A percentile compares a stretch with the other conserved stretches of the same genome.
Conservation (phyloP, 2,797 vertebrate species). For the Hipposideros larvatus region DNA sequence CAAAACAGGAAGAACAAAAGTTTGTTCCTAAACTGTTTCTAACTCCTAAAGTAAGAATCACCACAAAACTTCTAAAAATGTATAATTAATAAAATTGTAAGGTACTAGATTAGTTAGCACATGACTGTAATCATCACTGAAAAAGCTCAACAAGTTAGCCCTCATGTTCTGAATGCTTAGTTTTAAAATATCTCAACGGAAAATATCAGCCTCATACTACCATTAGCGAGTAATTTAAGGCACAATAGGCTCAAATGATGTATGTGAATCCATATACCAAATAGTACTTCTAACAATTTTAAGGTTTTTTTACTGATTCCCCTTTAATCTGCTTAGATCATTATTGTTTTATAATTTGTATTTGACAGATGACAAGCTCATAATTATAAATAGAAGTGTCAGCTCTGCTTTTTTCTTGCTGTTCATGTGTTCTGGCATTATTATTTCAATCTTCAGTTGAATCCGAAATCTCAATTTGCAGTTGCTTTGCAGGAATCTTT, state of each 20-base stretch:
- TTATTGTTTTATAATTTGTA: not conserved
- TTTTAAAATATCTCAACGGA: conserved; percentile 32
- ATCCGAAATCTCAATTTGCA: conserved; percentile 9
- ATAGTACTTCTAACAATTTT: conserved; percentile 8
- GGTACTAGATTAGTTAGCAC: not conserved
- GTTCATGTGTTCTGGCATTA: not conserved
- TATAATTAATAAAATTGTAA: conserved; percentile 32
- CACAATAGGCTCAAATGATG: not conserved
- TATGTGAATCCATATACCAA: conserved; percentile 18
- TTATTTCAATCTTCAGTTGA: not conserved
- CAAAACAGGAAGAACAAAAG: conserved; percentile 27
- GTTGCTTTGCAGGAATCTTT: conserved; percentile 38
- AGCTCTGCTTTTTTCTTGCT: not conserved
- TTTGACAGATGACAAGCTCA: not conserved
- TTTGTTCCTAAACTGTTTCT: conserved; percentile 22
- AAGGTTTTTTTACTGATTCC: not conserved
- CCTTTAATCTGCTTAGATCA: not conserved
- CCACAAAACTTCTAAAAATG: conserved; percentile 16
- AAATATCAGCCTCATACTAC: not conserved
- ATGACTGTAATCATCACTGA: not conserved
- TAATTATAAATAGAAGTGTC: not conserved
- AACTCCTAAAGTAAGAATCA: conserved; percentile 15
- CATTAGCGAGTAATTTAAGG: not conserved
- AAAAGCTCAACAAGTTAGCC: conserved; percentile 16
- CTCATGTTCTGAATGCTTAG: conserved; percentile 35